Evolutionary conservation across 2,113 vertebrate species (phyloP), one percentile per base, ranked within the genome.

Genomic region (Haemorhous mexicanus): DNA sequence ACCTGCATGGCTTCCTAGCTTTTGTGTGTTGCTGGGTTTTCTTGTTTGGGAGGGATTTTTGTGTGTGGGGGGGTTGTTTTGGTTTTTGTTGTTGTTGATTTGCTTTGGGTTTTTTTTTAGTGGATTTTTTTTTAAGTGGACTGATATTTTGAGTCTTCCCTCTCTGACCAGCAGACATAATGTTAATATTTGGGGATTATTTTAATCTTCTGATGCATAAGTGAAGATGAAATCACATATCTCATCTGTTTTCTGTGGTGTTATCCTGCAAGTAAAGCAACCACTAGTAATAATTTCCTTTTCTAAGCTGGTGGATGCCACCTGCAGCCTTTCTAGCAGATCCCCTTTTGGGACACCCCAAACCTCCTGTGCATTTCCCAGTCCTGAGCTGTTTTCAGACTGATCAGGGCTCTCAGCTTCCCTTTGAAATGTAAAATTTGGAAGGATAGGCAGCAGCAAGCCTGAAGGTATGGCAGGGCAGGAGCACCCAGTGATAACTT

Each of bases 161-260:
- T 35, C 10, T 79, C 86, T 72, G 15, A 64, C 28, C 10, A 82
- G 24, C 24, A 50, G 33, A 28, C 5, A 7, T 21, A 39, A 33
- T 46, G 32, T 21, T 72, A 43, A 13, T 59, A 7, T 37, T 56
- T 39, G 13, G 5, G 5, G 0, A 0, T 1, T 8, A 24, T 64
- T 86, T 67, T 16, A 61, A 33, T 75, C 13, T 70, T 74, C 27
- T 55, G 13, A 39, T 82, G 35, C 13, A 5, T 35, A 43, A 77
- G 30, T 23, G 5, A 81, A 73, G 28, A 21, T 46, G 33, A 87
- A 78, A 47, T 61, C 11, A 13, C 14, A 8, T 16, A 52, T 37
- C 8, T 9, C 9, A 23, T 56, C 69, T 55, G 32, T 49, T 63
- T 84, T 52, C 22, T 50, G 5, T 61, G 35, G 33, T 49, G 8